Conservation (phyloP, 2,888 invertebrate species). For the Axea sp. region DNA sequence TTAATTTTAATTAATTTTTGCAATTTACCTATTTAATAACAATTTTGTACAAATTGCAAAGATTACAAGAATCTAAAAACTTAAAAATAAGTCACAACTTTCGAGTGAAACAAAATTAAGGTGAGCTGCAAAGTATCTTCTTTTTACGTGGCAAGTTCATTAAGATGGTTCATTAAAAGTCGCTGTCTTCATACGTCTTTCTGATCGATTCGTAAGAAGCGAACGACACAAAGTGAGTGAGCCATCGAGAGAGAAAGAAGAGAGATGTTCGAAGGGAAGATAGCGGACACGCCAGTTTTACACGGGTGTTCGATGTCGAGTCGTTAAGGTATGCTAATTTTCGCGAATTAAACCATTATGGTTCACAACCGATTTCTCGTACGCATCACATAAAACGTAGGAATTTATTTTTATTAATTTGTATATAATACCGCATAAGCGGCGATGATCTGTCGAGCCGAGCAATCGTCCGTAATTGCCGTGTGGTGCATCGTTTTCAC, state of each 20-base stretch:
- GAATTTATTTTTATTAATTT: conserved; percentile 70
- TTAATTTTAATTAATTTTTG: too few species aligned
- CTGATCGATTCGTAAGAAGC: conserved; percentile 57
- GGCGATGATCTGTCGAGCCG: conserved; percentile 61
- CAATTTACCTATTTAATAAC: too few species aligned
- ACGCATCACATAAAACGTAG: conserved; percentile 61
- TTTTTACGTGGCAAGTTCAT: conserved; percentile 47
- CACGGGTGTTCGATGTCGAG: conserved; percentile 60
- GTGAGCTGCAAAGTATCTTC: conserved; percentile 20
- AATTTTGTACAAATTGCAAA: too few species aligned
- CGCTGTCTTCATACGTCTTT: conserved; percentile 51
- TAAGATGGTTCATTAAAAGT: conserved; percentile 60
- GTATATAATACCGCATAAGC: conserved; percentile 64
- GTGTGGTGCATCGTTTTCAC: conserved; percentile 45
- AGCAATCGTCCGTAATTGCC: conserved; percentile 63
- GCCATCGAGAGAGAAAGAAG: conserved; percentile 37
- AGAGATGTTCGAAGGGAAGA: conserved; percentile 47
- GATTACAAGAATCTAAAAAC: too few species aligned
- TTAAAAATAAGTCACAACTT: too few species aligned
- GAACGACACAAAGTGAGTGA: conserved; percentile 53
- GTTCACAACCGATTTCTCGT: conserved; percentile 63
- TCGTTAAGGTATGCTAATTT: conserved; percentile 73
- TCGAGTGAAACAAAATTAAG: conserved; percentile 3
- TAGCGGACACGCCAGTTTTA: conserved; percentile 62
- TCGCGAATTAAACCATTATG: conserved; percentile 72